Percentiles rank a stretch among this genome's conserved stretches.
These are phyloP conservation scores for Lepilemur ruficaudatus DNA, from an alignment of 2,797 vertebrate species.

Conservation along the genomic window DNA sequence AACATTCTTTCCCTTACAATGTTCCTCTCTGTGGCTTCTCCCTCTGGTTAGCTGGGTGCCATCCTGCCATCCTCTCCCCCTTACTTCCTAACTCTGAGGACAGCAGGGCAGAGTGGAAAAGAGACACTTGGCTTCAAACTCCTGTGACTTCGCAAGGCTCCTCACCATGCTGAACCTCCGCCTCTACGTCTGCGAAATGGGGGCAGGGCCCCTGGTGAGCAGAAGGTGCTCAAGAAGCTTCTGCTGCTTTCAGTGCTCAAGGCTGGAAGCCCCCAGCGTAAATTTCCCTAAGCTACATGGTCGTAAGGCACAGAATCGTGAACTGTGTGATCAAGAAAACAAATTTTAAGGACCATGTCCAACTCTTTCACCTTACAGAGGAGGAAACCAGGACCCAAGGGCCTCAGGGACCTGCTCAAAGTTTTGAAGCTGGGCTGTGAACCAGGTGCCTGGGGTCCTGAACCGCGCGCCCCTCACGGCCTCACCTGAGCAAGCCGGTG, in stretches of 20 bases:
- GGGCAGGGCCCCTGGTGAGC: not conserved
- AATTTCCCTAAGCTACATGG: not conserved
- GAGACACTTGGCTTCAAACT: not conserved
- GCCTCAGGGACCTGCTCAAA: not conserved
- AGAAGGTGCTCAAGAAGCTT: not conserved
- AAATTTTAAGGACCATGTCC: not conserved
- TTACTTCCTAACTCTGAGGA: not conserved
- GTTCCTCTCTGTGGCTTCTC: not conserved
- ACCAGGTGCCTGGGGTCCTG: not conserved
- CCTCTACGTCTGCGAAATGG: not conserved
- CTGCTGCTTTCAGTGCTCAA: not conserved
- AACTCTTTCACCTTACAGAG: not conserved
- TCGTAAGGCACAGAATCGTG: not conserved
- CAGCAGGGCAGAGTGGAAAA: not conserved
- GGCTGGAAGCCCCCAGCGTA: not conserved
- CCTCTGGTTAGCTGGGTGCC: not conserved
- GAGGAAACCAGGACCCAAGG: not conserved
- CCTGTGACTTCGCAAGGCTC: not conserved
- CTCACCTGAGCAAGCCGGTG: not conserved
- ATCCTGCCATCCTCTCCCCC: not conserved
- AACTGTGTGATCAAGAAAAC: not conserved
- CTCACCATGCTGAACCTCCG: not conserved
- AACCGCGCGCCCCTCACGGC: accelerated
- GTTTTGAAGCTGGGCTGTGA: not conserved
- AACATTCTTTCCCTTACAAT: not conserved